phyloP scores from a whole-genome alignment of 2,888 invertebrate species.

The Chalcis sispes region DNA sequence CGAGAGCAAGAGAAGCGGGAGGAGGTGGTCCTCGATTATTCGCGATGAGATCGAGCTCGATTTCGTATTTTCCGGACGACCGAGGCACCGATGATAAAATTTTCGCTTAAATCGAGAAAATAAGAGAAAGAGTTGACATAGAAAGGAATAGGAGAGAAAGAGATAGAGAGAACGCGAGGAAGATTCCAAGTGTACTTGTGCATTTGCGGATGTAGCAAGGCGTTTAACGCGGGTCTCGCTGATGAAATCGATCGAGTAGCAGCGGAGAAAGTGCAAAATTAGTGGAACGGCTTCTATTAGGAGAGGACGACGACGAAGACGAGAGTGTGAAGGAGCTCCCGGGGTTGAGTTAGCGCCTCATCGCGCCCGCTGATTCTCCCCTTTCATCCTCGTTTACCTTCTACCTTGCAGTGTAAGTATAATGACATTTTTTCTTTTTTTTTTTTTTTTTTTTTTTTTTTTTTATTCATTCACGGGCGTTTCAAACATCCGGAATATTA shows the following conservation, averaged over 20 bases:
- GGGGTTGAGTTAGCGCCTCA: constrained; percentile 8
- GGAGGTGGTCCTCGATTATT: neutral
- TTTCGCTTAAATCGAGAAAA: no score
- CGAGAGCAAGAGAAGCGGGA: neutral
- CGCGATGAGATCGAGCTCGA: constrained; percentile 15
- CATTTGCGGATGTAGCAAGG: constrained; percentile 21
- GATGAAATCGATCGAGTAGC: constrained; percentile 61
- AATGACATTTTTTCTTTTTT: constrained; percentile 50
- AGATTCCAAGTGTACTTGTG: constrained; percentile 1
- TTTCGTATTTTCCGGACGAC: neutral
- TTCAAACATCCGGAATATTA: constrained; percentile 41
- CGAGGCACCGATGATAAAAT: neutral
- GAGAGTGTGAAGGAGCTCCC: constrained; percentile 7
- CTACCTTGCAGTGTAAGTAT: constrained; percentile 37
- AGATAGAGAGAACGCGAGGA: no score
- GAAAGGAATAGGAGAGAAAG: no score
- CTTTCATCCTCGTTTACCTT: constrained; percentile 19
- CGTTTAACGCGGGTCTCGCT: constrained; percentile 2
- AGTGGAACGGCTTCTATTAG: constrained; percentile 56
- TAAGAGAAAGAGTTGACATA: no score
- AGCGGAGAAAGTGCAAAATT: constrained; percentile 53
- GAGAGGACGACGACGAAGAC: constrained; percentile 37
- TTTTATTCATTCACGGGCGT: constrained; percentile 32
- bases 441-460: no score
- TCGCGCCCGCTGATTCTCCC: neutral